phyloP scores from a whole-genome alignment of 2,113 vertebrate genomes.

The Ceyx margarethae region DNA sequence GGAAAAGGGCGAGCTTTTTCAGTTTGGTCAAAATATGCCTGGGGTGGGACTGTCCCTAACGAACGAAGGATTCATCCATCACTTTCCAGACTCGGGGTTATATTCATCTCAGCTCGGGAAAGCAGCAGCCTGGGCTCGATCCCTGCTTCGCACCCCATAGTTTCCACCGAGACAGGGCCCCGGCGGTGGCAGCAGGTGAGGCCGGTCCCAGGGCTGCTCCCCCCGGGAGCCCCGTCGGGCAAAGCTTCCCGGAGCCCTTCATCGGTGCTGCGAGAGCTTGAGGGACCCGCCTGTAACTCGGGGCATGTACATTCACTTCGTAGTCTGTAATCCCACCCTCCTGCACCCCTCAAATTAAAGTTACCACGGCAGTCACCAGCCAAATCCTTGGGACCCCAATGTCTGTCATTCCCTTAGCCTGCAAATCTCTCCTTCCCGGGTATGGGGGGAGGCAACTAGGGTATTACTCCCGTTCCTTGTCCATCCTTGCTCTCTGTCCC shows the following conservation, averaged over 20 bases:
- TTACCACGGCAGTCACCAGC: no score
- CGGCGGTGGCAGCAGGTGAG: not conserved
- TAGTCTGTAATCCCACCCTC: accelerated
- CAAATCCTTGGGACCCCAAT: not conserved
- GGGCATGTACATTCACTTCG: not conserved
- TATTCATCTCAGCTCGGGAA: not conserved
- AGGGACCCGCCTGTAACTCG: no score
- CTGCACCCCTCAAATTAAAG: not conserved
- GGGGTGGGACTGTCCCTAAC: not conserved
- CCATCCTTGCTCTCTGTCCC: no score
- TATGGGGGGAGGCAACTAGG: not conserved
- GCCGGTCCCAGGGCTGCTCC: not conserved
- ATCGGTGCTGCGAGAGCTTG: not conserved
- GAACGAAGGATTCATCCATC: not conserved
- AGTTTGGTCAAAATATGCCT: not conserved
- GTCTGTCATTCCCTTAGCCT: not conserved
- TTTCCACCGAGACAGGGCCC: not conserved
- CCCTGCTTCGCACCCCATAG: not conserved
- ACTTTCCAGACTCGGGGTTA: not conserved
- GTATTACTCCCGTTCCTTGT: accelerated
- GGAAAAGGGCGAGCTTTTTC: not conserved
- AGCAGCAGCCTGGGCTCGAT: not conserved
- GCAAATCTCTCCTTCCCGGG: not conserved
- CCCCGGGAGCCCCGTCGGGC: not conserved
- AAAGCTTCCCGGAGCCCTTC: not conserved